Base-by-base conservation (phyloP, 2,797 vertebrate genomes). In the Poecilia wingei region DNA sequence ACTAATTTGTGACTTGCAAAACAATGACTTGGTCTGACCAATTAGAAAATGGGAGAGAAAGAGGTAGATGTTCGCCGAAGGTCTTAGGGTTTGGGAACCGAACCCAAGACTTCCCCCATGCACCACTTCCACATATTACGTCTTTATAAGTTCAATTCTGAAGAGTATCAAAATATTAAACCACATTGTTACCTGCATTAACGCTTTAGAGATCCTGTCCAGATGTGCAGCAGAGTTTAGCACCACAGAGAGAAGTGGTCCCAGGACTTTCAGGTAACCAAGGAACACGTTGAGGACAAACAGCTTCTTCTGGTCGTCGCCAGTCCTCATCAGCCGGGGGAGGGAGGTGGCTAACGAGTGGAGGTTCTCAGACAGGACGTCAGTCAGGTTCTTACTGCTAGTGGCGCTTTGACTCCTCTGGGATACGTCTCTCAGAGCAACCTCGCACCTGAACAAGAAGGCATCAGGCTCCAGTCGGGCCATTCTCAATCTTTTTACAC, bases 221-320 rank as follows among this genome's bases (percentile, higher is more conserved):
- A 99, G 95, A 86, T 99, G 97, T 79, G 93, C 93, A 0, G 85
- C 72, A 0, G 98, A 99, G 85, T 94, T 96, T n/a, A 99, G 95
- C 14, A 98, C 94, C 5, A 93, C 49, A 68, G 93, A 94, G 6
- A 99, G 82, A 51, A 91, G 95, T 0, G 97, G 95, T 14, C 98
- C 98, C 83, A 99, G 90, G 71, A 99, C 90, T 89, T 97, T 98
- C 80, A 99, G 80, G 85, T 98, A 99, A n/a, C 98, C 98, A 0
- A 97, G 92, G 70, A 98, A 92, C 61, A 97, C 93, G 7, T 95
- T 96, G 31, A 99, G 93, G 0, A 97, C 96, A 70, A 97, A 97
- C 25, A 97, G 83, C 90, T 97, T 99, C 89, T 96, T 97, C 14
- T 86, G 88, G 91, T 99, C 98, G 0, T 98, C 97, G 55, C 96